Conservation (phyloP, 2,113 vertebrate genomes). For the Cyphomyrus discorhynchus region DNA sequence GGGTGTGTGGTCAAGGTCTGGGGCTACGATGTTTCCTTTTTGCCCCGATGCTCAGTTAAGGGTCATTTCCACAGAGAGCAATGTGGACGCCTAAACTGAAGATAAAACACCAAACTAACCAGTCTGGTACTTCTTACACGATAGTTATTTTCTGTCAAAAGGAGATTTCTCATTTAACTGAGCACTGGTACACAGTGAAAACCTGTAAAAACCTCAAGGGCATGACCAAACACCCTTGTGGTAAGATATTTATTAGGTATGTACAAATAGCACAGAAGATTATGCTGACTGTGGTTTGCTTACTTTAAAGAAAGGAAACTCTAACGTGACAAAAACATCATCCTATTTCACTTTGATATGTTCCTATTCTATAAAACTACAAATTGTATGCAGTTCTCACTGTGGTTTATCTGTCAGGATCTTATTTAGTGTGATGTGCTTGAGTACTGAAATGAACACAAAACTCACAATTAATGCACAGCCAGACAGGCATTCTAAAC, state of each 20-base stretch:
- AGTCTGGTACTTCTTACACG: background rate
- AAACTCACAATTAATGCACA: background rate
- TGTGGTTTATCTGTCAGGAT: background rate
- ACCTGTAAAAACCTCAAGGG: background rate
- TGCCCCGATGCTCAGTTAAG: background rate
- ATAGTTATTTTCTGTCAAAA: background rate
- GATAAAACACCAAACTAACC: background rate
- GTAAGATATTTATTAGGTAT: constrained; percentile 15
- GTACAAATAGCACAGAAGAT: constrained; percentile 17
- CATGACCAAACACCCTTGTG: constrained; percentile 4
- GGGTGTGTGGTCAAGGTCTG: background rate
- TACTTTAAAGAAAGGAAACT: background rate
- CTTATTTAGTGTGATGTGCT: background rate
- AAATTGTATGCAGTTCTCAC: background rate
- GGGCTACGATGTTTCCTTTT: background rate
- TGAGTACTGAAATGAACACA: background rate
- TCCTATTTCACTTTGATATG: constrained; percentile 25
- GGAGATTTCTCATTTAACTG: background rate
- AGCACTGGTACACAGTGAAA: background rate
- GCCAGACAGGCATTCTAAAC: background rate
- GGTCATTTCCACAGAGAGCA: background rate
- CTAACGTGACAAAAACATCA: background rate
- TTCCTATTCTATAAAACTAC: constrained; percentile 10
- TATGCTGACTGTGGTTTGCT: background rate
- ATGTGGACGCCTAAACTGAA: background rate